Evolutionary conservation across 2,888 invertebrate species (phyloP).

Genomic region (Noctua janthina): DNA sequence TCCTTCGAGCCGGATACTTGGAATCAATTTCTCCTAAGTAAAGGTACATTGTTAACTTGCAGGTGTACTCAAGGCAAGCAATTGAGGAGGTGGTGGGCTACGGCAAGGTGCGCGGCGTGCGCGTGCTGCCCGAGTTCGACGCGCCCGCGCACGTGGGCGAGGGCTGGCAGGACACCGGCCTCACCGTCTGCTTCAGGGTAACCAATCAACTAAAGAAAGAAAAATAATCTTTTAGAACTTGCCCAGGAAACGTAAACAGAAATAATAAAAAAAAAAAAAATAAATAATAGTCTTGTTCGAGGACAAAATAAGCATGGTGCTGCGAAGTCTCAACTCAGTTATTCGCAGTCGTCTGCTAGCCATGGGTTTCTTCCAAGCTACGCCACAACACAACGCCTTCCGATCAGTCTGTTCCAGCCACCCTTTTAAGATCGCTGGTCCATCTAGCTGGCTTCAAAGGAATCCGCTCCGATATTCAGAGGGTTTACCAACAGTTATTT

Average conservation of each 20-base stretch:
- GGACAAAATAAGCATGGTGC: not conserved
- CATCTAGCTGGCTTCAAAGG: not conserved
- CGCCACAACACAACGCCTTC: not conserved
- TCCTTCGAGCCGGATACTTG: slow-evolving; percentile 16
- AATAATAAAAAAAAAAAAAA: not conserved
- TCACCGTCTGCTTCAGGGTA: slow-evolving; percentile 92
- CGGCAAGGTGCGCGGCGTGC: slow-evolving; percentile 94
- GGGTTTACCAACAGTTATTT: not conserved
- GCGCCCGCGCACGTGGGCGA: slow-evolving; percentile 97
- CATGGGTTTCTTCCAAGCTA: not conserved
- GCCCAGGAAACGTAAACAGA: not conserved
- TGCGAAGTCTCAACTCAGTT: not conserved
- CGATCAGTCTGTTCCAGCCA: not conserved
- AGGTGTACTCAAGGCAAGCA: slow-evolving; percentile 90
- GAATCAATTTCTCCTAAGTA: not conserved
- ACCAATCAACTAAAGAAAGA: not conserved
- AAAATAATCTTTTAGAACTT: not conserved
- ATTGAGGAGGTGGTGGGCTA: slow-evolving; percentile 92
- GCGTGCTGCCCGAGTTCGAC: slow-evolving; percentile 97
- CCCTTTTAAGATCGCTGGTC: not conserved
- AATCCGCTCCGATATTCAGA: not conserved
- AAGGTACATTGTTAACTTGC: slow-evolving; percentile 8
- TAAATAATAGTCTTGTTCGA: not conserved
- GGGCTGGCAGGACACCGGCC: slow-evolving; percentile 94
- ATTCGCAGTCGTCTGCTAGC: not conserved